Percentiles rank a stretch among this genome's conserved stretches.
Evolutionary conservation across 2,113 vertebrate species (phyloP).

Genomic region (Himantopus leucocephalus): DNA sequence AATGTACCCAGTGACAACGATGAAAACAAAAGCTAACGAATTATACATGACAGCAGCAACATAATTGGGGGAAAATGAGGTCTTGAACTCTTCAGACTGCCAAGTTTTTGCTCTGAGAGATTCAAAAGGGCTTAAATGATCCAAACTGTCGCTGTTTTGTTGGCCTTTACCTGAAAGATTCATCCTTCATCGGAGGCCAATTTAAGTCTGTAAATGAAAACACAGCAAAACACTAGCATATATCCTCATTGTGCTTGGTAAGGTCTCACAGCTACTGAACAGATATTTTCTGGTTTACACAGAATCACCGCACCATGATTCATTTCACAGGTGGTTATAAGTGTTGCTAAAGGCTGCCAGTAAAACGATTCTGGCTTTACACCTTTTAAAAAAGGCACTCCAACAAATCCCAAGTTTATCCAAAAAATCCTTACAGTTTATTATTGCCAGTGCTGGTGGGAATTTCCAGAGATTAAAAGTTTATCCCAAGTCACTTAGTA

Average conservation of each 20-base stretch:
- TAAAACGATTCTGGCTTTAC: background rate
- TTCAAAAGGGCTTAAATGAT: background rate
- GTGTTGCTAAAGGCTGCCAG: background rate
- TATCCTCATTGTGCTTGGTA: background rate
- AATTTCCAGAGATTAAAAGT: background rate
- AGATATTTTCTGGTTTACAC: background rate
- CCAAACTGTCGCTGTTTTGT: background rate
- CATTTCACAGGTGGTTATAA: background rate
- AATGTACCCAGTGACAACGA: background rate
- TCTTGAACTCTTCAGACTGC: background rate
- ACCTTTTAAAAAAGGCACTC: background rate
- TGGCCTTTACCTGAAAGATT: background rate
- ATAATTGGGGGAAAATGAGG: background rate
- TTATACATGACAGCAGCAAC: background rate
- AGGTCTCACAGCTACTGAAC: background rate
- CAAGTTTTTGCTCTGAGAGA: background rate
- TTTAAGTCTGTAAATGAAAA: background rate
- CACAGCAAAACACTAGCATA: background rate
- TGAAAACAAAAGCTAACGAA: background rate
- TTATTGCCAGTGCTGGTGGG: background rate
- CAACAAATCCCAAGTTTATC: background rate
- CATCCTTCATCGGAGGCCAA: background rate
- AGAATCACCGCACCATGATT: fast-evolving
- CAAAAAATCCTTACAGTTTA: background rate
- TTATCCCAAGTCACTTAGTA: background rate